Evolutionary conservation across 1,140 invertebrate genomes (phyloP).

Genomic region (Neodiprion fabricii): DNA sequence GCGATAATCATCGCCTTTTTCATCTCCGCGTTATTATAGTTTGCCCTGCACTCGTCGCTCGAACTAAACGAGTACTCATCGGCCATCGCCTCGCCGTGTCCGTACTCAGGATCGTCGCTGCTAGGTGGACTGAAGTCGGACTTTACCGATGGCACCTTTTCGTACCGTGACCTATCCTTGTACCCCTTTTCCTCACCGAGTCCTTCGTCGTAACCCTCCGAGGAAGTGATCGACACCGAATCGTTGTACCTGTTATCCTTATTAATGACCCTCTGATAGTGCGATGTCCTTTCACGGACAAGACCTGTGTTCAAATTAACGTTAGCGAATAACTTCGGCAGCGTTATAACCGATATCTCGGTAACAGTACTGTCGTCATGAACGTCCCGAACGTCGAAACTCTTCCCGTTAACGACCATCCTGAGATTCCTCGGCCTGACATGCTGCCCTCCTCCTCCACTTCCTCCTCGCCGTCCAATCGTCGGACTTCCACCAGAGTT

Average conservation of each 20-base stretch:
- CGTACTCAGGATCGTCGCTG: conserved; percentile 63
- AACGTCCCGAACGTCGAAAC: conserved; percentile 68
- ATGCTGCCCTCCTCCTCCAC: conserved; percentile 33
- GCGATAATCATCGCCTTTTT: conserved; percentile 11
- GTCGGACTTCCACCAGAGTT: conserved; percentile 29
- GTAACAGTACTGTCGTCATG: conserved; percentile 66
- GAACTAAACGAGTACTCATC: conserved; percentile 69
- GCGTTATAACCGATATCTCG: conserved; percentile 63
- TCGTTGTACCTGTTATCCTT: conserved; percentile 57
- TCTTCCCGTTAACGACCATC: conserved; percentile 65
- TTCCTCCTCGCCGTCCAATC: conserved; percentile 43
- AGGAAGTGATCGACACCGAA: conserved; percentile 61
- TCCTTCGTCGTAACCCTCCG: conserved; percentile 62
- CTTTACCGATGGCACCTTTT: conserved; percentile 55
- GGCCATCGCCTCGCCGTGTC: conserved; percentile 72
- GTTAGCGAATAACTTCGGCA: conserved; percentile 59
- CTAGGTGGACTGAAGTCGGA: conserved; percentile 58
- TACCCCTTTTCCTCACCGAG: conserved; percentile 62
- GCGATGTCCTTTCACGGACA: conserved; percentile 60
- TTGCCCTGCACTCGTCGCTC: conserved; percentile 60
- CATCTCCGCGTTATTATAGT: conserved; percentile 28
- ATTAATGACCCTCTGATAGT: conserved; percentile 62
- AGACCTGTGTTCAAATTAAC: conserved; percentile 52
- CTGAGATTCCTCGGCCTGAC: conserved; percentile 63
- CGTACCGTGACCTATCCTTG: conserved; percentile 57